A percentile compares a stretch with the other conserved stretches of the same genome.
phyloP scores from a whole-genome alignment of 37 sponge, comb jelly and placozoan species.

The Hexactinellida sp. region DNA sequence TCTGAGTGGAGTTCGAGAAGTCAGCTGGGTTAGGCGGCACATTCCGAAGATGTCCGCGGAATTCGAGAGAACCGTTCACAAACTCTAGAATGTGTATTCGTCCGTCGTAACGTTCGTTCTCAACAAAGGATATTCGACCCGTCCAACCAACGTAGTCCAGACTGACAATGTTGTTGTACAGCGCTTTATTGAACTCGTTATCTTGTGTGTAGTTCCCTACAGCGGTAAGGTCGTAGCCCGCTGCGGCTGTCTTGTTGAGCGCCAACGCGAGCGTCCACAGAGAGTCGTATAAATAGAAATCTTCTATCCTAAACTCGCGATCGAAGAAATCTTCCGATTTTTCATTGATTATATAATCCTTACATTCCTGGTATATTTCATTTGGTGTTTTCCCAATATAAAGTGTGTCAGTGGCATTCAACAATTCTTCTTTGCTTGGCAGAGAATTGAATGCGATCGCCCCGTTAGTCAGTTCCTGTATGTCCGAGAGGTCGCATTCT shows the following conservation, averaged over 20 bases:
- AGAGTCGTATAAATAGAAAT: neutral
- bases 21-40: neutral
- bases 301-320: neutral
- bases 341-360: neutral
- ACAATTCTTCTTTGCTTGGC: neutral
- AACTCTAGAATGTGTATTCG: neutral
- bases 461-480: neutral
- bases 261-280: neutral
- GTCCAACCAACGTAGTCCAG: neutral
- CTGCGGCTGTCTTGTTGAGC: neutral
- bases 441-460: neutral
- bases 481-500: neutral
- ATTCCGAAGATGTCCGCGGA: neutral
- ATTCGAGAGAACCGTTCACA: neutral
- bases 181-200: neutral
- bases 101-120: constrained; percentile 6
- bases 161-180: neutral
- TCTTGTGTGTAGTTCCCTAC: neutral
- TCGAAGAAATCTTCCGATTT: neutral
- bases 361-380: neutral
- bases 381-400: neutral
- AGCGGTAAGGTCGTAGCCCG: neutral
- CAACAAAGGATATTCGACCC: neutral
- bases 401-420: neutral
- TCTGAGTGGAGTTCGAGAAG: neutral